phyloP scores from a whole-genome alignment of 2,113 vertebrate genomes.

The Xiphias gladius region DNA sequence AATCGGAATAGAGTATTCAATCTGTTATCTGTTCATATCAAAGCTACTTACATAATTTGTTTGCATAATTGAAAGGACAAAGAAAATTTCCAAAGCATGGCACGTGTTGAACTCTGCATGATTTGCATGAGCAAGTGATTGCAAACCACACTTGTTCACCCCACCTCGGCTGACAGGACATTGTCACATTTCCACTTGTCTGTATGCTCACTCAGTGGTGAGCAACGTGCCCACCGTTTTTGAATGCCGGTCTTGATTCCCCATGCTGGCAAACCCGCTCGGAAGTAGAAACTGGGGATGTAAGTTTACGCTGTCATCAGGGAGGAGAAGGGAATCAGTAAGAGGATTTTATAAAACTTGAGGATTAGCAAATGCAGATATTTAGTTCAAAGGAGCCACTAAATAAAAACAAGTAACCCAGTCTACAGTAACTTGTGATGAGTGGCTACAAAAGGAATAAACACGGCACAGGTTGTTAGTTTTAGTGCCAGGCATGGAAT shows the following conservation, averaged over 20 bases:
- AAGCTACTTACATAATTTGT: conserved; percentile 9
- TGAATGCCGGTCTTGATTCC: neutral
- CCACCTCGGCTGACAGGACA: neutral
- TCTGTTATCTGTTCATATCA: neutral
- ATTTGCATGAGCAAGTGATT: conserved; percentile 42
- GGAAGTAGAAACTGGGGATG: neutral
- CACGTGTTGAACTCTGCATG: conserved; percentile 15
- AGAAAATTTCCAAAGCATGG: neutral
- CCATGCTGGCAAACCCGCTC: conserved; percentile 2
- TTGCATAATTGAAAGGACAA: conserved; percentile 7
- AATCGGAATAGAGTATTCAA: neutral
- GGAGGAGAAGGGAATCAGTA: neutral
- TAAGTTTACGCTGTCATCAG: neutral
- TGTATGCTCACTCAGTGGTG: neutral
- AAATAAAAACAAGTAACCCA: neutral
- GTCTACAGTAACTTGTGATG: neutral
- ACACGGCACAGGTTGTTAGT: neutral
- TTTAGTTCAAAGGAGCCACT: neutral
- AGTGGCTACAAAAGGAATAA: neutral
- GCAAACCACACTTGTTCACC: conserved; percentile 20
- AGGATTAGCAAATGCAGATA: neutral
- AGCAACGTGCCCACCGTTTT: neutral
- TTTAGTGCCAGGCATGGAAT: neutral
- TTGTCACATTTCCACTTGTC: conserved; percentile 14
- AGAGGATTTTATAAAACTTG: conserved; percentile 11